Base-by-base conservation (phyloP, 2,888 invertebrate genomes). In the Ectemnius cavifrons region DNA sequence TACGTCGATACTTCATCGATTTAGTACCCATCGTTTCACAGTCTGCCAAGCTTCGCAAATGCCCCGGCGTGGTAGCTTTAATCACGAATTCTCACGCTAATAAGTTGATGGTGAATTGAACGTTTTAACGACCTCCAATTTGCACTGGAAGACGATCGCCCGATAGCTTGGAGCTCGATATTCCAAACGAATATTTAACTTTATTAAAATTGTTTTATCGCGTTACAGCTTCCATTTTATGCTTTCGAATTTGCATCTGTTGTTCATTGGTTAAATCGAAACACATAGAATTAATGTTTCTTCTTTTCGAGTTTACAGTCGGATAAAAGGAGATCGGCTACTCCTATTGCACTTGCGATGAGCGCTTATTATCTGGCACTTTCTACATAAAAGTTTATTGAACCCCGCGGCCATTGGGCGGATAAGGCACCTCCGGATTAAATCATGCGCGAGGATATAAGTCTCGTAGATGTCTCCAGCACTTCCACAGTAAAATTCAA, bases 401-500 rank as follows among this genome's bases (percentile, higher is more conserved):
- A 73, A 73, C 65, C 63, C 63, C 64, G 46, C 75, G 61, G 71
- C 61, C 61, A 18, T 67, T 65, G 70, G 79, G 73, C 68, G 66
- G 81, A 75, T 11, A 37, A 37, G 37, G 37, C 37, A 63, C 75
- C n/a, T 71, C 11, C 20, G 71, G 75, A 83, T 83, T 79, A 81
- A 81, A 83, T 81, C 73, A 77, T 67, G 66, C 63, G 73, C 37
- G 37, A 6, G 4, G 37, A 2, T 6, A 37, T 37, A 37, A 37
- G 11, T 37, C 37, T 11, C 37, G 37, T 37, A 8, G 37, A 37
- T 37, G 37, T 37, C 37, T 6, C 8, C 37, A 4, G 11, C 37
- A 37, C 64, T 62, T 58, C 49, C 70, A 49, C 23, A 59, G 63
- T 73, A 75, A 83, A 83, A 83, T 83, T 69, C 81, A 83, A 83